Evolutionary conservation across 1,140 invertebrate genomes (phyloP).

Genomic region (Brachystomella parvula): DNA sequence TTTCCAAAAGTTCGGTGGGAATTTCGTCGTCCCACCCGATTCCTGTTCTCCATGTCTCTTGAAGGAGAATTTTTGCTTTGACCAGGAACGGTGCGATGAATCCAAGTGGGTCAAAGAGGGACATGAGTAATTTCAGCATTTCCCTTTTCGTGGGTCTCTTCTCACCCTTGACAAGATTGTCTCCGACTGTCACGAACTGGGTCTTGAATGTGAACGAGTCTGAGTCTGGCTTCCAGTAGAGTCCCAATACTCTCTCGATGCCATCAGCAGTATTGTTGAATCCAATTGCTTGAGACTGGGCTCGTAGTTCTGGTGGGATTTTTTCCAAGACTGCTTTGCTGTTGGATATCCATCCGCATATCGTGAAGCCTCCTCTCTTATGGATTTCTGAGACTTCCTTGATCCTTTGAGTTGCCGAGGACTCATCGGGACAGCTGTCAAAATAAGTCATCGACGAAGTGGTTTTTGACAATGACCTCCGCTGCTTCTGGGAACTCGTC

Average conservation of each 20-base stretch:
- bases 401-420: constrained; percentile 13
- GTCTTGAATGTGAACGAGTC: constrained; percentile 26
- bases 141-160: constrained; percentile 28
- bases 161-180: neutral
- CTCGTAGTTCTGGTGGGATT: neutral
- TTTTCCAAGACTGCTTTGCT: neutral
- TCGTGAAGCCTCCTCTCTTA: constrained; percentile 1
- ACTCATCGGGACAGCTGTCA: constrained; percentile 14
- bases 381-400: constrained; percentile 8
- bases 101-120: constrained; percentile 40
- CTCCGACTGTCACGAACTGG: neutral
- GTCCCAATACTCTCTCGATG: constrained; percentile 16
- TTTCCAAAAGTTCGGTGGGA: neutral
- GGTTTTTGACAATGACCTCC: constrained; percentile 2
- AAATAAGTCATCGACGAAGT: constrained; percentile 26
- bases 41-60: constrained; percentile 29
- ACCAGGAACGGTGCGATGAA: constrained; percentile 21
- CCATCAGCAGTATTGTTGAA: neutral
- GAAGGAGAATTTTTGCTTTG: constrained; percentile 29
- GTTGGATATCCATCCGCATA: constrained; percentile 15
- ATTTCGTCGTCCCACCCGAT: constrained; percentile 32
- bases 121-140: constrained; percentile 18
- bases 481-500: constrained; percentile 6
- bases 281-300: neutral
- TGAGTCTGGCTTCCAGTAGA: constrained; percentile 15